Base-by-base conservation (phyloP, 1,140 invertebrate genomes). In the Battus philenor region DNA sequence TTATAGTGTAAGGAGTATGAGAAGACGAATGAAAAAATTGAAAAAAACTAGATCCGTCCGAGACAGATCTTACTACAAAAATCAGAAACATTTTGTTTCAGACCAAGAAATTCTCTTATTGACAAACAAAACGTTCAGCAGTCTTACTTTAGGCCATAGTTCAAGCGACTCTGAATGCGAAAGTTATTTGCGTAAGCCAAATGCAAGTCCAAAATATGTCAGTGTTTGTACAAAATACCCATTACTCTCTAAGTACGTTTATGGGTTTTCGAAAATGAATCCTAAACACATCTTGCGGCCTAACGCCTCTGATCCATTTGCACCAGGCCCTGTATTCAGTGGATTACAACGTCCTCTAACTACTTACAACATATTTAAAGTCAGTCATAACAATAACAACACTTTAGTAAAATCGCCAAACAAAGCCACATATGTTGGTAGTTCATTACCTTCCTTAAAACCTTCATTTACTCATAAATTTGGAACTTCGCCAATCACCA, bases 1-100 rank as follows among this genome's bases (percentile, higher is more conserved):
- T 29, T 88, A 89, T 51, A 89, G 88, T 53, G 80, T 86, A 2
- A 78, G 88, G 49, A 89, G 88, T 62, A 75, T 83, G 62, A 58
- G 84, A 34, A 62, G 84, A 39, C 72, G 76, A 44, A 86, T 86
- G 79, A 73, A 72, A 56, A 76, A 89, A 69, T 54, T 88, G 44
- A 69, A 87, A 71, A 79, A 89, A 69, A 83, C 87, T 34, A 46
- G 88, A 67, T 75, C 88, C 56, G 74, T 89, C 30, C 51, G 85
- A 68, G 83, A 87, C 47, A 65, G 84, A 33, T 84, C 80, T 1
- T 86, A 87, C 60, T 86, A 86, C 26, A 87, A 87, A 66, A 86
- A 87, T 61, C 80, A 88, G 69, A 72, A 88, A 69, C 63, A 87
- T 76, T 87, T 87, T 65, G 83, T 86, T 12, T 86, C 86, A 13